Conservation (phyloP, 2,113 vertebrate genomes). For the Psittacula cyanocephala region DNA sequence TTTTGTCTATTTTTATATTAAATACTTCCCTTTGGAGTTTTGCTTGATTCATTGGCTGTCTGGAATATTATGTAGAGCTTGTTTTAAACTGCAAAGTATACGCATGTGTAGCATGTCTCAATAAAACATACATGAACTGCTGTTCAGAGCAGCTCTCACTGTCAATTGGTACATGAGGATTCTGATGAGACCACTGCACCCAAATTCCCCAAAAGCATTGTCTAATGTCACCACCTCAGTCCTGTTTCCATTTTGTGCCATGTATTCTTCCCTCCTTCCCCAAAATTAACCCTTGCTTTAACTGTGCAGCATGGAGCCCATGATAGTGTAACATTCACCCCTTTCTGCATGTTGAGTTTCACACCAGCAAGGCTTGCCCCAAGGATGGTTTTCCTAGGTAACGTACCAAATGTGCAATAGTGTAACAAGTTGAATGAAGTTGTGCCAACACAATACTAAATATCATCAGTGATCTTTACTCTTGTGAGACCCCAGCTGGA, state of each 20-base stretch:
- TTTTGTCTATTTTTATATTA: not conserved
- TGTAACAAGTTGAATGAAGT: not conserved
- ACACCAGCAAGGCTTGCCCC: not conserved
- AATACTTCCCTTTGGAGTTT: not conserved
- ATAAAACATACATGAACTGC: not conserved
- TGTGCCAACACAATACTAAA: not conserved
- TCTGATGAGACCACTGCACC: not conserved
- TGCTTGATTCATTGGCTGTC: not conserved
- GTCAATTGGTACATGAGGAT: rapidly evolving
- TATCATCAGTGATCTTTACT: not conserved
- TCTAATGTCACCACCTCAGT: not conserved
- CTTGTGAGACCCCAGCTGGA: not conserved
- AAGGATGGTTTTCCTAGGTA: not conserved
- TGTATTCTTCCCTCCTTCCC: not conserved
- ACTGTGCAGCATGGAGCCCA: not conserved
- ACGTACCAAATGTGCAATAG: not conserved
- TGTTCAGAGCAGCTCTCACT: rapidly evolving
- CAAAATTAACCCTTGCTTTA: not conserved
- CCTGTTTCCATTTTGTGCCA: not conserved
- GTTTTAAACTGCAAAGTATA: not conserved
- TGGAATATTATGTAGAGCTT: not conserved
- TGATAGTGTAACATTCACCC: rapidly evolving
- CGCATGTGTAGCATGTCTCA: not conserved
- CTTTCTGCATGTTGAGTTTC: not conserved
- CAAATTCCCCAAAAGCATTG: not conserved